Evolutionary conservation across 2,797 vertebrate genomes (phyloP).

Genomic region (Crenichthys baileyi): DNA sequence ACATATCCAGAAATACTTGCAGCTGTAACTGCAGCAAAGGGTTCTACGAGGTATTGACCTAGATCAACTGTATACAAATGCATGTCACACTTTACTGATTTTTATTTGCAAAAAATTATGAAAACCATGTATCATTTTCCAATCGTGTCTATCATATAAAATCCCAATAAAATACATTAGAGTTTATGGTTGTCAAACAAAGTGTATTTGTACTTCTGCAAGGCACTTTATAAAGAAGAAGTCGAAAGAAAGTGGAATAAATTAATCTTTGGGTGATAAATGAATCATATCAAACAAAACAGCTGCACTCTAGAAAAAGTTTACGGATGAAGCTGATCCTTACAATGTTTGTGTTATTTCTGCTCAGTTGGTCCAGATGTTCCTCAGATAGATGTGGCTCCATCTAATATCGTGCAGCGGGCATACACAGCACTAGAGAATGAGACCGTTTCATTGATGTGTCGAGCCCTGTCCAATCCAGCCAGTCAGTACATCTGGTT

Average conservation of each 20-base stretch:
- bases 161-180: neutral
- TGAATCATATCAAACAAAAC: neutral
- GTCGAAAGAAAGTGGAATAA: neutral
- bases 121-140: neutral
- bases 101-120: neutral
- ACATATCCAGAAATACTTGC: neutral
- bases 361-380: slow-evolving; percentile 86
- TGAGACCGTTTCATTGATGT: slow-evolving; percentile 87
- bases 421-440: slow-evolving; percentile 87
- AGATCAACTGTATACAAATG: neutral
- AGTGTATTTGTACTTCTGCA: neutral
- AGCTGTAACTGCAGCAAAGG: neutral
- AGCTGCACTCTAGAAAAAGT: neutral
- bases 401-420: slow-evolving; percentile 82
- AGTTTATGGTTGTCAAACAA: neutral
- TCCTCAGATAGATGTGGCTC: slow-evolving; percentile 86
- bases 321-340: neutral
- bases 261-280: neutral
- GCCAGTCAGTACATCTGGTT: slow-evolving; percentile 90
- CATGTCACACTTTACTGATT: neutral
- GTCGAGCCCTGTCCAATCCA: slow-evolving; percentile 88
- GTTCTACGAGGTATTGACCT: neutral
- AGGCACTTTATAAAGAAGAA: neutral
- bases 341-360: slow-evolving; percentile 13
- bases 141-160: neutral